These are phyloP conservation scores for Acanthosepion lycidas DNA, from an alignment of 2,888 invertebrate genomes.

Conservation along the genomic window DNA sequence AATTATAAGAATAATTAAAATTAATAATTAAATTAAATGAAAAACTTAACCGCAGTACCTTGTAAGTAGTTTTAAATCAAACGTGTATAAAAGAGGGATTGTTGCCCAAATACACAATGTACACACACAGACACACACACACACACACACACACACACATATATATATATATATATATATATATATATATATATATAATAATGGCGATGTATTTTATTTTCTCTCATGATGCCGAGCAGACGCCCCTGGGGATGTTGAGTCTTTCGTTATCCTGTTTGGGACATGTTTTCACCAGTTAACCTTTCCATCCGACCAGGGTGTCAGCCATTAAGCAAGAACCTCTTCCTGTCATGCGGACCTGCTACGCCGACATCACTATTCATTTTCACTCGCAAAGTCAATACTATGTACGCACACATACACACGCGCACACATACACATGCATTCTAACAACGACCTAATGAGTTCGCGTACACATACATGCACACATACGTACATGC, in stretches of 20 bases:
- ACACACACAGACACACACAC: no score
- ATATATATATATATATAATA: background rate
- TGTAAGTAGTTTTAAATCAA: no score
- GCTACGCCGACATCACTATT: no score
- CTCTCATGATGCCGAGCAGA: background rate
- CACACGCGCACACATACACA: background rate
- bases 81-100: no score
- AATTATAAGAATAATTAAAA: no score
- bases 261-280: background rate
- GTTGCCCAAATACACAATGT: no score
- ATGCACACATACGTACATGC: no score
- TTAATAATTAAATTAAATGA: no score
- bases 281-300: background rate
- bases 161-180: background rate
- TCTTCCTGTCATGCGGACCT: constrained; percentile 33
- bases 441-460: no score
- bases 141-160: no score
- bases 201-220: background rate
- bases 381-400: background rate
- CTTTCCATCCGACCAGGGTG: background rate
- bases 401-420: background rate
- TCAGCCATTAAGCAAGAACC: constrained; percentile 33
- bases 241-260: background rate
- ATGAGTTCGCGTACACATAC: no score
- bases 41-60: no score